Conservation (phyloP, 2,113 vertebrate species). For the Numenius arquata region DNA sequence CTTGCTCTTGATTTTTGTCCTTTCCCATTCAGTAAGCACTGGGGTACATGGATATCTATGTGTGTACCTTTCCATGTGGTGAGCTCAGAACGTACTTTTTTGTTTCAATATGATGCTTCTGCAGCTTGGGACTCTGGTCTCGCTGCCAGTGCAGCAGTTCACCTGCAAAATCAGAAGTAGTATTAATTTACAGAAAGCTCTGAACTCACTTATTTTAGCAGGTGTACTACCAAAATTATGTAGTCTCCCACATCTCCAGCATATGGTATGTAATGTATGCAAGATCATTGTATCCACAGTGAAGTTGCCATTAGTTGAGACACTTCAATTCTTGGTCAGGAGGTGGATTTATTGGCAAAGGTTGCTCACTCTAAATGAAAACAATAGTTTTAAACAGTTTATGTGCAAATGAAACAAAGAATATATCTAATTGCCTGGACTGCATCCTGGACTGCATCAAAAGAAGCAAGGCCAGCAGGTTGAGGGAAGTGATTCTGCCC, state of each 20-base stretch:
- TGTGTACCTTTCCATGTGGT: neutral
- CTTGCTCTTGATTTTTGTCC: slow-evolving; percentile 53
- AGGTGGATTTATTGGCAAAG: neutral
- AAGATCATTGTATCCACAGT: neutral
- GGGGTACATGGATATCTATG: neutral
- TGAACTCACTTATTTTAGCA: neutral
- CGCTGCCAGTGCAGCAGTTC: neutral
- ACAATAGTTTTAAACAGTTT: neutral
- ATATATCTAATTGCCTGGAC: neutral
- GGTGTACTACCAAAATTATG: neutral
- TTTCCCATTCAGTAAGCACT: slow-evolving; percentile 20
- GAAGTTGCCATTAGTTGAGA: neutral
- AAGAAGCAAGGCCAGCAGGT: no score
- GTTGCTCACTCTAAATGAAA: neutral
- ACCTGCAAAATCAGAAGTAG: neutral
- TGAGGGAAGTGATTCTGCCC: no score
- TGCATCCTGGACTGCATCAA: no score
- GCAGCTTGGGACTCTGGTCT: neutral
- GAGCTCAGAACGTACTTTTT: neutral
- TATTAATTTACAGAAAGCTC: neutral
- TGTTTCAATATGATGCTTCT: neutral
- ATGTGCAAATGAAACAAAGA: neutral
- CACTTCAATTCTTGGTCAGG: neutral
- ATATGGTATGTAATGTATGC: neutral
- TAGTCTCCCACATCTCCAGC: neutral